These are phyloP conservation scores for Maniola jurtina DNA, from an alignment of 1,140 invertebrate species.

Conservation along the genomic window DNA sequence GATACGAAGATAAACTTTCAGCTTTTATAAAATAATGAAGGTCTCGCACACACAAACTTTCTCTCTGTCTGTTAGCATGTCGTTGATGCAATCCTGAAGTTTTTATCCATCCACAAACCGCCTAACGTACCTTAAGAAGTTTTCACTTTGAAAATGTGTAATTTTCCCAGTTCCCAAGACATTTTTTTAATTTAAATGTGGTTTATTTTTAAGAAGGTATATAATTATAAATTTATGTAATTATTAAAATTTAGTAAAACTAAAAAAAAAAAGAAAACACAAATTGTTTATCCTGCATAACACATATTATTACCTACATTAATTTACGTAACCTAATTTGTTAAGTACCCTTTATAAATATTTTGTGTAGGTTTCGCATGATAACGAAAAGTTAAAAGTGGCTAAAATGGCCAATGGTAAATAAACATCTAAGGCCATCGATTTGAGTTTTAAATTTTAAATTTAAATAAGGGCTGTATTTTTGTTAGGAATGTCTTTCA, in stretches of 20 bases:
- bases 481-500: constrained; percentile 63
- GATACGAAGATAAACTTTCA: too few relatives aligned
- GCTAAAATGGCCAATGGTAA: constrained; percentile 6
- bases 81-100: too few relatives aligned
- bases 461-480: constrained; percentile 64
- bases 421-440: not conserved
- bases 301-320: not conserved
- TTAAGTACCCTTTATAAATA: constrained; percentile 20
- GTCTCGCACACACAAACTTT: too few relatives aligned
- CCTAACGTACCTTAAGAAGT: too few relatives aligned
- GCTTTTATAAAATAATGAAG: too few relatives aligned
- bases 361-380: constrained; percentile 67
- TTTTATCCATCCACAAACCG: too few relatives aligned
- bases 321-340: constrained; percentile 23
- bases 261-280: not conserved
- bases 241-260: not conserved
- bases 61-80: too few relatives aligned
- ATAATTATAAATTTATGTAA: not conserved
- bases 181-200: too few relatives aligned
- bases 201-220: too few relatives aligned
- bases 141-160: too few relatives aligned
- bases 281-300: not conserved
- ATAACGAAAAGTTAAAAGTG: constrained; percentile 53
- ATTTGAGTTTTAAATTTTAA: constrained; percentile 23
- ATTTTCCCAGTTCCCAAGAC: too few relatives aligned